A percentile compares a stretch with the other conserved stretches of the same genome.
Conservation (phyloP, 2,113 vertebrate genomes). For the Neomonachus schauinslandi region DNA sequence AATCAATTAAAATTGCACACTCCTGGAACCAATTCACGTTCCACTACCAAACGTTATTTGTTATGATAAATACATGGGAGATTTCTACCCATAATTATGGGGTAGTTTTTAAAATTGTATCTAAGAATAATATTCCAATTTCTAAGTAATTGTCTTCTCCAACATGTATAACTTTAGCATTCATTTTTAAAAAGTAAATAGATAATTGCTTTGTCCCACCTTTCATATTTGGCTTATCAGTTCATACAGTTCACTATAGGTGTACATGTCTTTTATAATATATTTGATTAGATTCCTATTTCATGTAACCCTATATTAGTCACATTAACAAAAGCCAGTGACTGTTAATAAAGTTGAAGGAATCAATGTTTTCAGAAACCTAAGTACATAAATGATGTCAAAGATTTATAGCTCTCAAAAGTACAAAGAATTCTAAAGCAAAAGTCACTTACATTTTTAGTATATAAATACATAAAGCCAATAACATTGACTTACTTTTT, state of each 20-base stretch:
- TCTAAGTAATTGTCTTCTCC: not conserved
- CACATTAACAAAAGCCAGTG: conserved; percentile 1
- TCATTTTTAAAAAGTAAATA: conserved; percentile 3
- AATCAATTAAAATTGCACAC: not conserved
- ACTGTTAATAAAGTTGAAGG: not conserved
- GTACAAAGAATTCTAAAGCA: conserved; percentile 41
- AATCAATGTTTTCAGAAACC: not conserved
- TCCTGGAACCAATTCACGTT: not conserved
- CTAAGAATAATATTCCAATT: not conserved
- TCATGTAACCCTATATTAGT: not conserved
- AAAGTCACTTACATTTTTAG: conserved; percentile 41
- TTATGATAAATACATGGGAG: not conserved
- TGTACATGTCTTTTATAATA: not conserved
- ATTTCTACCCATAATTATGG: not conserved
- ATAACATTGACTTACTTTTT: not conserved
- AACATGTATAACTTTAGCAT: conserved; percentile 3
- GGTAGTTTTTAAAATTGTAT: not conserved
- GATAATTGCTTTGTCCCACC: not conserved
- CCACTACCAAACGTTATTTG: not conserved
- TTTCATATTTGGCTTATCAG: not conserved
- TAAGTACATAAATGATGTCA: conserved; percentile 25
- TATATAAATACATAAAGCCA: conserved; percentile 17
- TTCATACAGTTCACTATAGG: not conserved
- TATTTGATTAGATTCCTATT: not conserved
- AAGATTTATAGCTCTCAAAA: conserved; percentile 16